These are phyloP conservation scores for Villa cingulata DNA, from an alignment of 2,888 invertebrate species.

Conservation along the genomic window DNA sequence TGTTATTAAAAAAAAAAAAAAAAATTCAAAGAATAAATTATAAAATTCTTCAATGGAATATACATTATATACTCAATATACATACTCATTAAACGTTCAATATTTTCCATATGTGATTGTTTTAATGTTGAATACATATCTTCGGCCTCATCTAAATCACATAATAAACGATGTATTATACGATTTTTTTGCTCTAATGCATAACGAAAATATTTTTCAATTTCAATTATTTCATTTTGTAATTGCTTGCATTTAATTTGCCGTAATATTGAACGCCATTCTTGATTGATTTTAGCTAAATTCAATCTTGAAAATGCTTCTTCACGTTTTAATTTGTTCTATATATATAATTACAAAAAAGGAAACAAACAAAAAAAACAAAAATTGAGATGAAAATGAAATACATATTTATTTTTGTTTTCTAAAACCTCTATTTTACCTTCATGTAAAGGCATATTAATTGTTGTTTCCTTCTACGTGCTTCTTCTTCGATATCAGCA, in stretches of 20 bases:
- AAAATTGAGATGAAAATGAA: slow-evolving; percentile 69
- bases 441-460: slow-evolving; percentile 67
- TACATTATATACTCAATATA: too few species aligned
- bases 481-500: slow-evolving; percentile 71
- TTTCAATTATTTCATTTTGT: slow-evolving; percentile 51
- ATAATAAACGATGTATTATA: slow-evolving; percentile 47
- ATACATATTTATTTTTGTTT: slow-evolving; percentile 63
- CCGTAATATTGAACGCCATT: slow-evolving; percentile 66
- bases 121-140: slow-evolving; percentile 59
- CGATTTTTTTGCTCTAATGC: slow-evolving; percentile 54
- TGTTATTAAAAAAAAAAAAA: neutral
- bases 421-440: slow-evolving; percentile 59
- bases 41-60: too few species aligned
- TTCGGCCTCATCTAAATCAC: slow-evolving; percentile 55
- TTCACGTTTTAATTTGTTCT: slow-evolving; percentile 74
- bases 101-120: slow-evolving; percentile 55
- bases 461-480: slow-evolving; percentile 63
- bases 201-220: slow-evolving; percentile 29
- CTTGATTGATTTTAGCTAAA: slow-evolving; percentile 71
- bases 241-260: slow-evolving; percentile 63
- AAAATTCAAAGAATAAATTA: neutral
- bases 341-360: too few species aligned
- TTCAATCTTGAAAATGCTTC: slow-evolving; percentile 65
- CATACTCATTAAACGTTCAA: slow-evolving; percentile 45
- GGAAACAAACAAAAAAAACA: neutral